phyloP scores from a whole-genome alignment of 1,140 invertebrate genomes.

The Diprion similis region DNA sequence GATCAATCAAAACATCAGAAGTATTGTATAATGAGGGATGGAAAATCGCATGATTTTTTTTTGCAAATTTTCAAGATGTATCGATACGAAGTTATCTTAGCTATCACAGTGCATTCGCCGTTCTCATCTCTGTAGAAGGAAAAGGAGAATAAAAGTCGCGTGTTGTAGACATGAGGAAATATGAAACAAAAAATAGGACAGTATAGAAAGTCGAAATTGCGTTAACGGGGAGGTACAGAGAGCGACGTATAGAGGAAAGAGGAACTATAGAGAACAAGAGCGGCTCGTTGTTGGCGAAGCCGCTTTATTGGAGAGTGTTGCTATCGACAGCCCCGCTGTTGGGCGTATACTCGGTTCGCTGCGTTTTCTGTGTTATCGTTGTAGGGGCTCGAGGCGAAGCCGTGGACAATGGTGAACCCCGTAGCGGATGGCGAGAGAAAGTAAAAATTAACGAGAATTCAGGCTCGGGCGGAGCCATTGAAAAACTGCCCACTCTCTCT shows the following conservation, averaged over 20 bases:
- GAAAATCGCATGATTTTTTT: no score
- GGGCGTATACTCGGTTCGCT: constrained; percentile 50
- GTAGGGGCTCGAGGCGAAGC: constrained; percentile 48
- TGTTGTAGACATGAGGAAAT: neutral
- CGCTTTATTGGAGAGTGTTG: constrained; percentile 55
- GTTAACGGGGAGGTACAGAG: constrained; percentile 34
- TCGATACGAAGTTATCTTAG: no score
- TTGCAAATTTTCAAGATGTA: no score
- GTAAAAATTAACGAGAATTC: constrained; percentile 62
- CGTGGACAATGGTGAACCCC: constrained; percentile 52
- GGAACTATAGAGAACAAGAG: constrained; percentile 32
- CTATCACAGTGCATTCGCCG: neutral
- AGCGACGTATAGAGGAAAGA: constrained; percentile 26
- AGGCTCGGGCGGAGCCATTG: constrained; percentile 58
- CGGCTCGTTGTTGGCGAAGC: constrained; percentile 41
- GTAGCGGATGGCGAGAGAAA: constrained; percentile 57
- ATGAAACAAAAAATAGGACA: neutral
- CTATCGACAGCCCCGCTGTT: constrained; percentile 52
- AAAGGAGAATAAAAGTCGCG: neutral
- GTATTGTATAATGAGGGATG: no score
- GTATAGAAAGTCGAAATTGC: constrained; percentile 39
- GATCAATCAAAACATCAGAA: no score
- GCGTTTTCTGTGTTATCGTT: constrained; percentile 59
- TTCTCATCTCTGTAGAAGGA: neutral
- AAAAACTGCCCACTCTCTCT: constrained; percentile 51